These are phyloP conservation scores for Andrena chrysosceles DNA, from an alignment of 2,888 invertebrate species.

Conservation along the genomic window DNA sequence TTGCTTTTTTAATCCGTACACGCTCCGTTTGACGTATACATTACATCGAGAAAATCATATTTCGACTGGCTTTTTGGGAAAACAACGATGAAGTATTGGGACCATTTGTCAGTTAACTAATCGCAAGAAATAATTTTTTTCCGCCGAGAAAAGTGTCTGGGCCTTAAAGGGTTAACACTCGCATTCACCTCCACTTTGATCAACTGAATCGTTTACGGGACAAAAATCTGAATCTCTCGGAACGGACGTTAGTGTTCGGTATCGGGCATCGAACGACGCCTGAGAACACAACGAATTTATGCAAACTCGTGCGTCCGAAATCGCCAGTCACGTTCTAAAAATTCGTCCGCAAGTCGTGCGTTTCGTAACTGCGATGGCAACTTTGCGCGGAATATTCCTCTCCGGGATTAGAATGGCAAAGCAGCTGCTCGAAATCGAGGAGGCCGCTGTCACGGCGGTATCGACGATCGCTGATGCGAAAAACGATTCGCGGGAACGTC, in stretches of 20 bases:
- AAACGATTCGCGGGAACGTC: not conserved
- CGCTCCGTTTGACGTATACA: no score
- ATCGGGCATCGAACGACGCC: not conserved
- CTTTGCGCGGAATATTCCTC: conserved; percentile 25
- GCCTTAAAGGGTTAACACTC: no score
- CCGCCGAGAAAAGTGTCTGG: no score
- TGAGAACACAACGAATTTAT: conserved; percentile 39
- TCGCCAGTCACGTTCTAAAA: conserved; percentile 30
- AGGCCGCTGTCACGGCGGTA: not conserved
- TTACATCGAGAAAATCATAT: no score
- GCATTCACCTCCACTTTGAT: not conserved
- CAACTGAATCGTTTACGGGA: conserved; percentile 2
- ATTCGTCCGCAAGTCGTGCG: conserved; percentile 5
- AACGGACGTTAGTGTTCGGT: conserved; percentile 10
- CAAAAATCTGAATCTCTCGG: not conserved
- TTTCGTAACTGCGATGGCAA: conserved; percentile 21
- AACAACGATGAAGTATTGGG: no score
- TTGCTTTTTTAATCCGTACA: no score
- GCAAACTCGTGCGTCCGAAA: not conserved
- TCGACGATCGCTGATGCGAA: not conserved
- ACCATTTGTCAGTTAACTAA: no score
- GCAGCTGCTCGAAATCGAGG: conserved; percentile 9
- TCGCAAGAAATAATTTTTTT: no score
- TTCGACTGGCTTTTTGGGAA: no score
- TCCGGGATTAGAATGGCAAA: conserved; percentile 48